Conservation (phyloP, 2,888 invertebrate species). For the Rhopalosiphum nymphaeae region DNA sequence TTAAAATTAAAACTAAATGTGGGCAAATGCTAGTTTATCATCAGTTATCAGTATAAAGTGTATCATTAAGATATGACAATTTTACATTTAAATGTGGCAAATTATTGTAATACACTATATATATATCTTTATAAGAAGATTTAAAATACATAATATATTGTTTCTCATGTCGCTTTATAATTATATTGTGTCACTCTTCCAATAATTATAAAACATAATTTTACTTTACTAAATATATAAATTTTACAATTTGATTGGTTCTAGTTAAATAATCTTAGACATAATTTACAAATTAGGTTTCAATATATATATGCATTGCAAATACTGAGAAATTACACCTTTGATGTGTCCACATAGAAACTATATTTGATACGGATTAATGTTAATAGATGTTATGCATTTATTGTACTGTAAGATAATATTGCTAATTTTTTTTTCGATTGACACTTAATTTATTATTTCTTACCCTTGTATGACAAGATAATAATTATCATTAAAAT, state of each 20-base stretch:
- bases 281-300: not conserved
- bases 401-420: not conserved
- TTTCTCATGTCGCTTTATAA: not conserved
- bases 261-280: not conserved
- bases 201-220: not conserved
- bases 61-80: not conserved
- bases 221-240: not conserved
- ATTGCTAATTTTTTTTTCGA: not conserved
- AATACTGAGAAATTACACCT: not conserved
- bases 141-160: not conserved
- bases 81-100: not conserved
- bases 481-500: constrained; percentile 45
- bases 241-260: not conserved
- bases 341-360: not conserved
- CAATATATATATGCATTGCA: not conserved
- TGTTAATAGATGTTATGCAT: not conserved
- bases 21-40: not conserved
- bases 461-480: constrained; percentile 31
- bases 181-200: not conserved
- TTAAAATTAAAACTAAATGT: not conserved
- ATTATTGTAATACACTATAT: not conserved
- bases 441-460: not conserved
- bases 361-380: not conserved
- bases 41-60: not conserved
- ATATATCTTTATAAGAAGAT: not conserved